Percentiles rank a stretch among this genome's conserved stretches.
These are phyloP conservation scores for Pseudopleuronectes americanus DNA, from an alignment of 2,797 vertebrate genomes.

Conservation along the genomic window DNA sequence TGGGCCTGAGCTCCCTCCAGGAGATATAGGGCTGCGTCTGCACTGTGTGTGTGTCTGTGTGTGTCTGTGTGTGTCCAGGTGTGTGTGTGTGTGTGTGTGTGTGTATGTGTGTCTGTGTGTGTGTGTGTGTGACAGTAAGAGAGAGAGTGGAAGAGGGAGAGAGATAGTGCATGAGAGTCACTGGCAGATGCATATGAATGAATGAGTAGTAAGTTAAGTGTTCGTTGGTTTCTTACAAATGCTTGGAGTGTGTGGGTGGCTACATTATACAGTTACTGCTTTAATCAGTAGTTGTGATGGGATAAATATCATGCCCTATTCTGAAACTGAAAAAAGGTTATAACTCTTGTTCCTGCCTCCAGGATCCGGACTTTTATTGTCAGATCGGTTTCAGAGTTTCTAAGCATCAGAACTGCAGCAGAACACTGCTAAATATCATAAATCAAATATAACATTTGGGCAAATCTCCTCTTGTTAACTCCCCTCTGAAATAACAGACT, in stretches of 20 bases:
- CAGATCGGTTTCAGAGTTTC: no score
- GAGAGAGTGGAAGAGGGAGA: not conserved
- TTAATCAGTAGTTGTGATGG: conserved; percentile 12
- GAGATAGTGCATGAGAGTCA: not conserved
- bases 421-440: no score
- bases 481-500: no score
- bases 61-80: conserved; percentile 5
- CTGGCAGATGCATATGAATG: conserved; percentile 34
- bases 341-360: no score
- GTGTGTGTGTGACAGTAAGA: conserved; percentile 1
- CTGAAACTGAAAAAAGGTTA: no score
- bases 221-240: conserved; percentile 17
- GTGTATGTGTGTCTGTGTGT: not conserved
- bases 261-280: conserved; percentile 1
- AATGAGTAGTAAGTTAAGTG: conserved; percentile 8
- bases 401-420: no score
- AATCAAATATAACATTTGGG: no score
- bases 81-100: conserved; percentile 3
- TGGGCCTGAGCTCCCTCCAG: conserved; percentile 72
- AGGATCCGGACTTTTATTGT: no score
- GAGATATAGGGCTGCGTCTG: conserved; percentile 56
- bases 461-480: no score
- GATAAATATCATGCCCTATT: no score
- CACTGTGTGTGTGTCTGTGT: conserved; percentile 7
- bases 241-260: not conserved